Evolutionary conservation across 2,113 vertebrate species (phyloP).

Genomic region (Odontophorus gujanensis): DNA sequence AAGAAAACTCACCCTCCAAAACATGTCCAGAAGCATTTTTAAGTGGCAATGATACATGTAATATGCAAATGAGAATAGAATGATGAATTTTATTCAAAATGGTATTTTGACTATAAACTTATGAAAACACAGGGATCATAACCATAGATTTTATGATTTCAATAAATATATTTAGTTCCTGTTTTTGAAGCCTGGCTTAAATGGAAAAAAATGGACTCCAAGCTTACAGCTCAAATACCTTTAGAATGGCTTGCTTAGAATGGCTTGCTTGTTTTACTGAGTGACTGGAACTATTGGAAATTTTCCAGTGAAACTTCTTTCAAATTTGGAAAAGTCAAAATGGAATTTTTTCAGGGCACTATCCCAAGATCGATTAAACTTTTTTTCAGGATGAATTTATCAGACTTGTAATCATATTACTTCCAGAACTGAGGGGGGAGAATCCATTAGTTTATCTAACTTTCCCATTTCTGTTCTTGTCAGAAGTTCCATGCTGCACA

Average conservation of each 20-base stretch:
- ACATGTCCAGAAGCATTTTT: not conserved
- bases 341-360: not conserved
- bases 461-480: not conserved
- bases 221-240: not conserved
- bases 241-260: not conserved
- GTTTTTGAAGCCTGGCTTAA: not conserved
- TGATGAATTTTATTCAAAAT: not conserved
- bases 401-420: not conserved
- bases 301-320: not conserved
- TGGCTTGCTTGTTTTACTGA: not conserved
- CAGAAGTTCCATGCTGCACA: not conserved
- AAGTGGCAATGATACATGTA: not conserved
- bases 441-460: not conserved
- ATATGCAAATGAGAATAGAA: not conserved
- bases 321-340: not conserved
- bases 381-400: not conserved
- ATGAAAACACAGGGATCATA: not conserved
- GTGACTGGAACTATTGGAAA: not conserved
- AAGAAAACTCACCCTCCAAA: conserved; percentile 18
- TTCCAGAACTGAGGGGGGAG: not conserved
- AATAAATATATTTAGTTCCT: not conserved
- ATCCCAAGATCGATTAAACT: not conserved
- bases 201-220: not conserved
- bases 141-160: not conserved
- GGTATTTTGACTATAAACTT: conserved; percentile 3